These are phyloP conservation scores for Megaceryle torquata DNA, from an alignment of 2,113 vertebrate genomes.

Conservation along the genomic window DNA sequence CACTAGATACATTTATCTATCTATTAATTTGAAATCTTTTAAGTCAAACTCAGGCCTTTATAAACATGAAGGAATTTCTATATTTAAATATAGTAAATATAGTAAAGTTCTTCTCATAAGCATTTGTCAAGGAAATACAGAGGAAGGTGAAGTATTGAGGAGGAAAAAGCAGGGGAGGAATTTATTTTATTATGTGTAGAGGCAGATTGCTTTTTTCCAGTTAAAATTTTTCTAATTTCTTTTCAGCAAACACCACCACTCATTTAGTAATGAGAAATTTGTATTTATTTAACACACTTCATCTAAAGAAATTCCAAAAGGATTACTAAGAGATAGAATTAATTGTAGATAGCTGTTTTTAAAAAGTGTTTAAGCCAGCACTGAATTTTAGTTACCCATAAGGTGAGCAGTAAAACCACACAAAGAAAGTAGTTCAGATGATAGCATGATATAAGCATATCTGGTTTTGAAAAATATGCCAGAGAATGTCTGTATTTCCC, in stretches of 20 bases:
- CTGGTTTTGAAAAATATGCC: background rate
- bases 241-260: background rate
- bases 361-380: background rate
- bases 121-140: background rate
- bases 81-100: background rate
- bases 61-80: background rate
- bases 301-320: background rate
- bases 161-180: background rate
- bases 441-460: background rate
- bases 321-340: background rate
- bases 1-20: background rate
- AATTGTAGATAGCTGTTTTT: background rate
- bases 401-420: background rate
- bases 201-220: background rate
- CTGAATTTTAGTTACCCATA: background rate
- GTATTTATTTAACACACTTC: background rate
- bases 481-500: background rate
- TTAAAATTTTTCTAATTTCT: constrained; percentile 12
- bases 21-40: background rate
- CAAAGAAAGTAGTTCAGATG: background rate
- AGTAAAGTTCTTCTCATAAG: background rate
- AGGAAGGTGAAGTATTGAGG: background rate
- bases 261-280: background rate
- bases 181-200: background rate
- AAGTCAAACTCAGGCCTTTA: background rate